Conservation (phyloP, 2,888 invertebrate species). For the Chalcosyrphus nemorum region DNA sequence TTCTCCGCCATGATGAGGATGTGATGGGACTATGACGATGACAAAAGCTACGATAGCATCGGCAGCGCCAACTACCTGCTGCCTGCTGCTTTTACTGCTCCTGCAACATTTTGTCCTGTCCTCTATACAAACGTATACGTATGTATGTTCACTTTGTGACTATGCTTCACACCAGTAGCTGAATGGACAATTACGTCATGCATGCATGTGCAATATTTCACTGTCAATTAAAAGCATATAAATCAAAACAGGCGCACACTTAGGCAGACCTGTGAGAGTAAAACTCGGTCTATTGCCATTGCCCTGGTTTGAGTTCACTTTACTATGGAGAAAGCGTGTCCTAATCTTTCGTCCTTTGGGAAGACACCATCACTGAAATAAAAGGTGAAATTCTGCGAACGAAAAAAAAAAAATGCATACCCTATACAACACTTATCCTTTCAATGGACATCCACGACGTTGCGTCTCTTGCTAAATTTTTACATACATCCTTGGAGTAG, state of each 20-base stretch:
- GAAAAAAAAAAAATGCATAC: not conserved
- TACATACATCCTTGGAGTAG: slow-evolving; percentile 3
- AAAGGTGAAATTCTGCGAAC: slow-evolving; percentile 7
- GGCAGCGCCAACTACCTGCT: slow-evolving; percentile 44
- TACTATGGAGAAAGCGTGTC: slow-evolving; percentile 20
- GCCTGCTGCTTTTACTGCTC: slow-evolving; percentile 12
- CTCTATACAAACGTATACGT: not conserved
- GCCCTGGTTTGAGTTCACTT: not conserved
- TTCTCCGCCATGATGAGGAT: slow-evolving; percentile 31
- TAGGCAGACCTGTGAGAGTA: slow-evolving; percentile 15
- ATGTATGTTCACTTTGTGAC: slow-evolving; percentile 19
- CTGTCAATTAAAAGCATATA: slow-evolving; percentile 69
- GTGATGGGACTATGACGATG: slow-evolving; percentile 45
- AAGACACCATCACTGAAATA: slow-evolving; percentile 12
- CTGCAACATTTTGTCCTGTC: not conserved
- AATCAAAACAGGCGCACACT: slow-evolving; percentile 51
- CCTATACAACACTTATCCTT: slow-evolving; percentile 18
- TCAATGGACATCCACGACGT: not conserved
- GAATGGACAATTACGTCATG: slow-evolving; percentile 40
- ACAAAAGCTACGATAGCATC: slow-evolving; percentile 48
- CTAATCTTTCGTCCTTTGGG: slow-evolving; percentile 16
- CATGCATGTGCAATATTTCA: slow-evolving; percentile 66
- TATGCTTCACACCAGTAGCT: not conserved
- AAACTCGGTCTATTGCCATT: slow-evolving; percentile 2
- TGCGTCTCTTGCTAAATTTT: slow-evolving; percentile 15